Evolutionary conservation across 1,140 invertebrate species (phyloP).

Genomic region (Ephestia elutella): DNA sequence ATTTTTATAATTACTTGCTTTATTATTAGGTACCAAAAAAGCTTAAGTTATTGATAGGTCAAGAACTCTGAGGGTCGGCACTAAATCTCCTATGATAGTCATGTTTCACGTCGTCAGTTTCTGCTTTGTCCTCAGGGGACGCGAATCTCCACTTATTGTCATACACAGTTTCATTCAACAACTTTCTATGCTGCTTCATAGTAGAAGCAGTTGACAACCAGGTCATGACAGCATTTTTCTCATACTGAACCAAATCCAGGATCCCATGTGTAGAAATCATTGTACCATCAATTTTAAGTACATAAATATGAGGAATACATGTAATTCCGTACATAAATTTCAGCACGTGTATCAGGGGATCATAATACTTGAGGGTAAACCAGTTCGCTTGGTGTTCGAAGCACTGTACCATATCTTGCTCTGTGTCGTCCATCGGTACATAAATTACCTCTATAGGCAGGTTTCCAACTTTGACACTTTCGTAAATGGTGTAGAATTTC

Average conservation of each 20-base stretch:
- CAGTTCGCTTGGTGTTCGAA: constrained; percentile 57
- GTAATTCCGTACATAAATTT: constrained; percentile 50
- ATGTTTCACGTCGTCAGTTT: constrained; percentile 15
- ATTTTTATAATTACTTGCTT: too few relatives aligned
- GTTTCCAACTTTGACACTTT: constrained; percentile 48
- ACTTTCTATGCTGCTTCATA: constrained; percentile 29
- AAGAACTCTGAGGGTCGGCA: background rate
- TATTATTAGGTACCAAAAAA: too few relatives aligned
- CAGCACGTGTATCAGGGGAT: constrained; percentile 41
- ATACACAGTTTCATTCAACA: constrained; percentile 44
- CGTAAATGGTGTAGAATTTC: constrained; percentile 56
- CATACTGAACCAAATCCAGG: constrained; percentile 47
- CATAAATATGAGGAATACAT: constrained; percentile 43
- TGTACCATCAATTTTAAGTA: constrained; percentile 37
- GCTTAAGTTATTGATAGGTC: too few relatives aligned
- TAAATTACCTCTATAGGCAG: constrained; percentile 62
- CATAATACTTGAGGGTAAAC: constrained; percentile 49
- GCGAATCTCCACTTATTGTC: constrained; percentile 43
- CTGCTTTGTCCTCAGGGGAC: constrained; percentile 8
- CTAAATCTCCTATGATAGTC: constrained; percentile 37
- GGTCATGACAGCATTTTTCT: constrained; percentile 52
- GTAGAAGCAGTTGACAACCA: constrained; percentile 36
- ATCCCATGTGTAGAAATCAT: constrained; percentile 43
- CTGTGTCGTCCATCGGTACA: constrained; percentile 49
- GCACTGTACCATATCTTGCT: constrained; percentile 32